A percentile compares a stretch with the other conserved stretches of the same genome.
Evolutionary conservation across 2,888 invertebrate genomes (phyloP).

Genomic region (Cotesia congregata): DNA sequence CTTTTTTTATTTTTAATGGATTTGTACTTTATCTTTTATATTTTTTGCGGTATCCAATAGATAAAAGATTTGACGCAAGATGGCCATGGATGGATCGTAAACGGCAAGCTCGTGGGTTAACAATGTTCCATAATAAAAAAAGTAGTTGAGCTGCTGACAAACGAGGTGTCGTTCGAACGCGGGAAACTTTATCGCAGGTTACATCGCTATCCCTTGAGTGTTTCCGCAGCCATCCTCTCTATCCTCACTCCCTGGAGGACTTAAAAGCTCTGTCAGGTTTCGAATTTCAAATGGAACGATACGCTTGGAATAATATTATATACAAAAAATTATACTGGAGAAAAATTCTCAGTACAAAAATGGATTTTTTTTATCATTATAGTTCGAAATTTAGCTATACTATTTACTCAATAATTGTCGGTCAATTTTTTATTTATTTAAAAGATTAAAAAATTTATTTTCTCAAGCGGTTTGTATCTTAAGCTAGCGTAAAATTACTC

Average conservation of each 20-base stretch:
- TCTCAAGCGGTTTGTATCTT: neutral
- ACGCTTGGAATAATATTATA: neutral
- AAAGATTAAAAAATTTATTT: neutral
- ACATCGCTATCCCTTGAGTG: conserved; percentile 12
- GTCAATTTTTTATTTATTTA: neutral
- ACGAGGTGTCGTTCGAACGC: conserved; percentile 44
- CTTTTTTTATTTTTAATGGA: neutral
- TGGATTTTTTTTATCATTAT: too few relatives aligned
- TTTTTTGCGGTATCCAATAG: neutral
- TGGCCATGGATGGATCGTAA: conserved; percentile 17
- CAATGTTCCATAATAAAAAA: conserved; percentile 38
- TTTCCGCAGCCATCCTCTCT: neutral
- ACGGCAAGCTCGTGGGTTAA: conserved; percentile 31
- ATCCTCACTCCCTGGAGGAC: neutral
- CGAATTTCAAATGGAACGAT: conserved; percentile 23
- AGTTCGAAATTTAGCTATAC: too few relatives aligned
- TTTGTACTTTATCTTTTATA: neutral
- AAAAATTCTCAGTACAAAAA: neutral
- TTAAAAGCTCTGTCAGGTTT: conserved; percentile 26
- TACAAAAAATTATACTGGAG: neutral
- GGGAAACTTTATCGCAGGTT: conserved; percentile 41
- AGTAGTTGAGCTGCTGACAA: conserved; percentile 40
- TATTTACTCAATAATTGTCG: too few relatives aligned
- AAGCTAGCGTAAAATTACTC: neutral
- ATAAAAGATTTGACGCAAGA: conserved; percentile 12